A percentile compares a stretch with the other conserved stretches of the same genome.
Evolutionary conservation across 35 echinoderm and acorn worm species (phyloP).

Genomic region (Diadema setosum): DNA sequence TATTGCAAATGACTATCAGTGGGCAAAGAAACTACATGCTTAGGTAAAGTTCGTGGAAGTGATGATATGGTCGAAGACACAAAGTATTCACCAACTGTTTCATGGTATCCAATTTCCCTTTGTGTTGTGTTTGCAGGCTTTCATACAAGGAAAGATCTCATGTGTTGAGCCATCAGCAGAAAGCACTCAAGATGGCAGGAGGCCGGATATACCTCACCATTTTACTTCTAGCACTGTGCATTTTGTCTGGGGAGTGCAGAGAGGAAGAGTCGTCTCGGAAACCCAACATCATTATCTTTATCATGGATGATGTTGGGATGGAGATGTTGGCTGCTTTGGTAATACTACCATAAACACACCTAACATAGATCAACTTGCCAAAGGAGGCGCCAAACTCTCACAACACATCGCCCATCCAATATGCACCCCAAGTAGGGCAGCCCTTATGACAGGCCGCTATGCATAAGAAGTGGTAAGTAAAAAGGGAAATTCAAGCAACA

Average conservation of each 20-base stretch:
- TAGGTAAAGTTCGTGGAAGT: no score
- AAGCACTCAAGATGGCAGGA: no score
- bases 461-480: constrained; percentile 92
- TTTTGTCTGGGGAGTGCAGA: neutral
- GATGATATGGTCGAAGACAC: no score
- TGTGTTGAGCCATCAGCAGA: no score
- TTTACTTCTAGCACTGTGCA: neutral
- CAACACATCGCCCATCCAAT: constrained; percentile 85
- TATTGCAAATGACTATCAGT: no score
- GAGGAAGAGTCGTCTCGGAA: neutral
- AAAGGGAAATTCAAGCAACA: neutral
- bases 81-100: no score
- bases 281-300: constrained; percentile 83
- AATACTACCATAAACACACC: constrained; percentile 82
- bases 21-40: no score
- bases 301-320: constrained; percentile 96
- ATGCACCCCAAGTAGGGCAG: constrained; percentile 92
- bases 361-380: constrained; percentile 84
- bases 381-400: constrained; percentile 77
- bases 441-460: constrained; percentile 88
- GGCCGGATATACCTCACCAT: no score
- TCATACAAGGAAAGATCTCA: no score
- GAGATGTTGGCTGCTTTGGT: constrained; percentile 94
- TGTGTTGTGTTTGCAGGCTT: no score
- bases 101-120: no score